Evolutionary conservation across 2,113 vertebrate species (phyloP).

Genomic region (Melanerpes formicivorus): DNA sequence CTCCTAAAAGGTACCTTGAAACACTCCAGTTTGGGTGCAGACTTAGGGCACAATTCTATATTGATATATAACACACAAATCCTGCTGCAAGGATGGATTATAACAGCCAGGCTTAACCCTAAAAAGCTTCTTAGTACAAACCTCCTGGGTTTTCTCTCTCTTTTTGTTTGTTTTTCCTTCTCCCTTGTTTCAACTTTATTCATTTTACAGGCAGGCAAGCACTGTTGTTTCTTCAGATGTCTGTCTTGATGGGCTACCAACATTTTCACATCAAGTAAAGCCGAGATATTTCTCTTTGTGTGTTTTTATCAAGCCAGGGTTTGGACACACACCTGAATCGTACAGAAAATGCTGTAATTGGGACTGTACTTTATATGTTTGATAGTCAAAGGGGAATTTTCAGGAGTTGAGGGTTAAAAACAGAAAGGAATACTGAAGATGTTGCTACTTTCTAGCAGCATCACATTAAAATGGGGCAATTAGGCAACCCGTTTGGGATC

Average conservation of each 20-base stretch:
- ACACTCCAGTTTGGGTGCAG: neutral
- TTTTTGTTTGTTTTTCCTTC: no score
- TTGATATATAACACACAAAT: neutral
- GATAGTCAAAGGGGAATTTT: neutral
- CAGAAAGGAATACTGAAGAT: rapidly evolving
- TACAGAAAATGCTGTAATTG: neutral
- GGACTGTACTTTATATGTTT: neutral
- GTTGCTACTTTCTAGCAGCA: neutral
- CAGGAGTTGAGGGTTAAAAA: neutral
- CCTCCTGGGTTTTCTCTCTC: no score
- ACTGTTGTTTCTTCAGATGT: neutral
- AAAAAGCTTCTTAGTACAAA: no score
- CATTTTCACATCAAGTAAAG: neutral
- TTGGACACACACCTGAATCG: neutral
- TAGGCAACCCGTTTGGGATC: neutral
- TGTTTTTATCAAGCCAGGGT: neutral
- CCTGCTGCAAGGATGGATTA: neutral
- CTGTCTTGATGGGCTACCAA: neutral
- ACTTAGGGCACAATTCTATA: neutral
- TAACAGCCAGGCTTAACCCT: neutral
- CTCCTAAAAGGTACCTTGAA: neutral
- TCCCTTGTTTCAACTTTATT: neutral
- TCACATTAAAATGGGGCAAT: neutral
- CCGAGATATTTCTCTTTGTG: neutral
- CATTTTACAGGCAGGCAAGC: neutral